Percentiles rank a stretch among this genome's conserved stretches.
phyloP scores from a whole-genome alignment of 2,113 vertebrate species.

The Oncorhynchus mykiss region DNA sequence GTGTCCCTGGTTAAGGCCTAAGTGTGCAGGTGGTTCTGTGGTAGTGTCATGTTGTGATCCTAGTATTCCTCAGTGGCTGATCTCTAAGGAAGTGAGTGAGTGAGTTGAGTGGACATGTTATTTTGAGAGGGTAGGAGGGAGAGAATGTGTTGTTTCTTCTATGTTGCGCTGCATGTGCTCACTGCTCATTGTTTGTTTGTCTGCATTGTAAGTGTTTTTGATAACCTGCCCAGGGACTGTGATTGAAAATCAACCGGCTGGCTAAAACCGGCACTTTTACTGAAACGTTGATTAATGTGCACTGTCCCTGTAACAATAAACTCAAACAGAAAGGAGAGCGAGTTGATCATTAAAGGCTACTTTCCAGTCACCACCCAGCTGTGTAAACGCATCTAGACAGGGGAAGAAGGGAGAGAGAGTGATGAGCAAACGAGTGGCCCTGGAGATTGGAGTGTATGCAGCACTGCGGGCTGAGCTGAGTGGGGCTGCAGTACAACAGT shows the following conservation, averaged over 20 bases:
- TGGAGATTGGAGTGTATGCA: not conserved
- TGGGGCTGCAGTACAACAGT: not conserved
- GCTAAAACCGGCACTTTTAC: not conserved
- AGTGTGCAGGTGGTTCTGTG: not conserved
- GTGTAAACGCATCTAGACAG: conserved; percentile 48
- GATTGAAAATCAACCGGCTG: too few species aligned
- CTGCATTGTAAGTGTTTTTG: too few species aligned
- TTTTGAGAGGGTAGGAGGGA: conserved; percentile 15
- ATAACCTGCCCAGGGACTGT: too few species aligned
- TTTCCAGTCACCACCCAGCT: conserved; percentile 40
- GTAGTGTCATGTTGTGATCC: conserved; percentile 6
- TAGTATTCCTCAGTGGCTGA: conserved; percentile 28
- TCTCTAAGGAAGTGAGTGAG: too few species aligned
- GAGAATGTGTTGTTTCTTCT: conserved; percentile 8
- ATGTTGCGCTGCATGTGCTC: too few species aligned
- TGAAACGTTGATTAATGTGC: too few species aligned
- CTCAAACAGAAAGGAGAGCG: conserved; percentile 22
- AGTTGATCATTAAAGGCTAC: conserved; percentile 34
- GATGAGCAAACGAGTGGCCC: conserved; percentile 12
- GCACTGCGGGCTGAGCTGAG: not conserved
- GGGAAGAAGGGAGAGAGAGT: conserved; percentile 23
- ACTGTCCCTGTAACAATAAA: not conserved
- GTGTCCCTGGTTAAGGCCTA: not conserved
- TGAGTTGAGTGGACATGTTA: conserved; percentile 33
- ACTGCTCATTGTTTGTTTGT: too few species aligned